Percentiles rank a stretch among this genome's conserved stretches.
These are phyloP conservation scores for Pseudanteris insignis DNA, from an alignment of 2,888 invertebrate species.

Conservation along the genomic window DNA sequence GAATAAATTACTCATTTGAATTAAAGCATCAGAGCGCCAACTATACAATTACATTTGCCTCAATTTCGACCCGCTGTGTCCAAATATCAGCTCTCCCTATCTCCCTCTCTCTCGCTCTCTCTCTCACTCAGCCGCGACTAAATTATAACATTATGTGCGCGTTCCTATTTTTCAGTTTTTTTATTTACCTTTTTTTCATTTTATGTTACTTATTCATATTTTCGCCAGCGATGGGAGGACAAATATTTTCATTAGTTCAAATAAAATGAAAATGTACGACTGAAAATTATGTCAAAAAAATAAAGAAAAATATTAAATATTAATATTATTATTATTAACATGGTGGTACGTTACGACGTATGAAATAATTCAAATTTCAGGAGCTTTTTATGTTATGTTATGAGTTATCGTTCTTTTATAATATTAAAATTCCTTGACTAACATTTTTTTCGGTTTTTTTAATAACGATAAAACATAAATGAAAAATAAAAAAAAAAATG, in stretches of 20 bases:
- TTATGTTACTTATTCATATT: slow-evolving; percentile 22
- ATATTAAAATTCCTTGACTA: too few relatives aligned
- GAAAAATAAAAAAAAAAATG: slow-evolving; percentile 24
- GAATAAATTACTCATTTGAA: slow-evolving; percentile 38
- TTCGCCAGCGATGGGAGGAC: slow-evolving; percentile 8
- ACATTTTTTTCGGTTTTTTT: slow-evolving; percentile 34
- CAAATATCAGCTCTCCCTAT: slow-evolving; percentile 14
- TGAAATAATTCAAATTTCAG: too few relatives aligned
- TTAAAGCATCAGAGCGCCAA: slow-evolving; percentile 27
- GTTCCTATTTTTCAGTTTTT: too few relatives aligned
- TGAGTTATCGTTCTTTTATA: too few relatives aligned
- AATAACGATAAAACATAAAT: slow-evolving; percentile 30
- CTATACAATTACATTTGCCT: slow-evolving; percentile 30
- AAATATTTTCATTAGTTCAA: slow-evolving; percentile 29
- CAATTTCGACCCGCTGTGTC: slow-evolving; percentile 31
- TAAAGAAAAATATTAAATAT: neutral
- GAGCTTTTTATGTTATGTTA: too few relatives aligned
- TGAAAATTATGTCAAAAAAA: too few relatives aligned
- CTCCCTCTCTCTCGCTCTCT: too few relatives aligned
- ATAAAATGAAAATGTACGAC: slow-evolving; percentile 16
- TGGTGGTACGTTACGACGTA: too few relatives aligned
- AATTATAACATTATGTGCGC: slow-evolving; percentile 31
- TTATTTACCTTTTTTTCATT: too few relatives aligned
- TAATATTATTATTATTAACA: too few relatives aligned
- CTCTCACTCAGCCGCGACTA: neutral